Evolutionary conservation across 2,888 invertebrate genomes (phyloP).

Genomic region (Drosophila pseudotalamancana): DNA sequence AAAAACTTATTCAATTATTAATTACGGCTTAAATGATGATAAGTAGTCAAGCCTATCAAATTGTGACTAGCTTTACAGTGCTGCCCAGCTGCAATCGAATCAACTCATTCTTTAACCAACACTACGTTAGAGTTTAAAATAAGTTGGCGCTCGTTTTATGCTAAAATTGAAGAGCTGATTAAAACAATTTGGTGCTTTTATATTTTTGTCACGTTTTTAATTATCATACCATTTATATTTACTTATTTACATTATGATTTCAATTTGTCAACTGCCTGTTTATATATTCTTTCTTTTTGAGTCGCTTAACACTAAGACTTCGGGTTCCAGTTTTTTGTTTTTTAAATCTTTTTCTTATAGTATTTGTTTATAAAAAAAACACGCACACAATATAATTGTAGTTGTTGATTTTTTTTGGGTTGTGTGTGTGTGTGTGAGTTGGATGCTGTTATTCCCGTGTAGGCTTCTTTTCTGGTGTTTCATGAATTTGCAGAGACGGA

Average conservation of each 20-base stretch:
- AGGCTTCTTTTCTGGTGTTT: constrained; percentile 6
- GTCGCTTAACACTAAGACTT: constrained; percentile 51
- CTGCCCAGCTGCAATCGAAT: background rate
- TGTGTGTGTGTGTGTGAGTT: too few relatives aligned
- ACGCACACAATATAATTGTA: constrained; percentile 39
- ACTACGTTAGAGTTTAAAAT: background rate
- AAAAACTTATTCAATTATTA: too few relatives aligned
- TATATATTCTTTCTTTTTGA: constrained; percentile 28
- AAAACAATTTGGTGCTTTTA: background rate
- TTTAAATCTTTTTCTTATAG: constrained; percentile 24
- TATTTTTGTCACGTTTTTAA: constrained; percentile 53
- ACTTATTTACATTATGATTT: constrained; percentile 77
- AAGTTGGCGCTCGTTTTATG: background rate
- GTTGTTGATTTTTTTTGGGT: constrained; percentile 16
- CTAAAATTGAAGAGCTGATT: background rate
- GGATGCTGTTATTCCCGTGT: background rate
- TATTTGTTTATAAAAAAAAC: constrained; percentile 43
- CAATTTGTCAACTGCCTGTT: constrained; percentile 42
- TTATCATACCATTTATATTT: constrained; percentile 79
- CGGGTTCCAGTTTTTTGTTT: constrained; percentile 25
- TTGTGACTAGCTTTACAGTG: background rate
- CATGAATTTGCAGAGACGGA: constrained; percentile 11
- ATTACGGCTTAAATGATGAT: too few relatives aligned
- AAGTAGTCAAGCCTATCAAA: too few relatives aligned
- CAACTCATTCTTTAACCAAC: background rate